Conservation (phyloP, 1,140 invertebrate genomes). For the Hydropsyche tenuis region DNA sequence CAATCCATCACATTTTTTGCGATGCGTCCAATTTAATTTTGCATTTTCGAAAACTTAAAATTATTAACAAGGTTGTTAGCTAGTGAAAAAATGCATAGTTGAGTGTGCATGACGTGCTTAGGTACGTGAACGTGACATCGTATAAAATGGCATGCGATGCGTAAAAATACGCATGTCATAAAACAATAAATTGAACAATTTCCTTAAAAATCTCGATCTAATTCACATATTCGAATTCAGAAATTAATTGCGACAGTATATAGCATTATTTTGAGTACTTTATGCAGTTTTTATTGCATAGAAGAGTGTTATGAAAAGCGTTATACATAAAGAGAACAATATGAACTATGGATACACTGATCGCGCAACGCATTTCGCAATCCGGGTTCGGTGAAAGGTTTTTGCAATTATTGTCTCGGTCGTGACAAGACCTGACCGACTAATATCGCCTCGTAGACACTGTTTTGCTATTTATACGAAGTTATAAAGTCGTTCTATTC, state of each 20-base stretch:
- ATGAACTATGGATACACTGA: neutral
- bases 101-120: constrained; percentile 13
- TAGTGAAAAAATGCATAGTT: neutral
- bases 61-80: too few species aligned
- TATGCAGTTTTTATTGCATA: too few species aligned
- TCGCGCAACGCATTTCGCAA: constrained; percentile 28
- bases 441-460: constrained; percentile 9
- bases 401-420: constrained; percentile 28
- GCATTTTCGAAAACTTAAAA: too few species aligned
- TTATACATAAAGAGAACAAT: neutral
- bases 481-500: neutral
- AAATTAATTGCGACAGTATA: too few species aligned
- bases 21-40: too few species aligned
- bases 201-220: neutral
- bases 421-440: constrained; percentile 27
- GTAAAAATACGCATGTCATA: neutral
- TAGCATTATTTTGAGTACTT: too few species aligned
- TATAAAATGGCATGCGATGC: constrained; percentile 2
- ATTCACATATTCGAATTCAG: too few species aligned
- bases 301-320: too few species aligned
- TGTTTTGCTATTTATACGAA: neutral
- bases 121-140: neutral
- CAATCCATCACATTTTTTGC: too few species aligned
- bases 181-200: neutral
- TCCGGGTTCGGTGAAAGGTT: constrained; percentile 31